phyloP scores from a whole-genome alignment of 2,888 invertebrate genomes.

The Lasioglossum malachurum region DNA sequence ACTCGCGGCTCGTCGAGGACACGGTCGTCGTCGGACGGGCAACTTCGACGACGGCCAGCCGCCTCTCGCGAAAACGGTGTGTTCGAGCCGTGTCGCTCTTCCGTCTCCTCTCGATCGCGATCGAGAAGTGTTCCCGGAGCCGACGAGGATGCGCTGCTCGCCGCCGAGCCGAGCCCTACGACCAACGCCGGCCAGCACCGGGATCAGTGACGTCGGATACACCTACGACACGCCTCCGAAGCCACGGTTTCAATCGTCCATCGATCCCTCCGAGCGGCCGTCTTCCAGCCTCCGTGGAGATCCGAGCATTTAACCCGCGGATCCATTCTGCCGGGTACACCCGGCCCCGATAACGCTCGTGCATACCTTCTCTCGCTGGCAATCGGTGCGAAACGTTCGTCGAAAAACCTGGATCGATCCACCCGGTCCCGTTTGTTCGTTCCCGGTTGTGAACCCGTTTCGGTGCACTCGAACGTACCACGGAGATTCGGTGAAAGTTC shows the following conservation, averaged over 20 bases:
- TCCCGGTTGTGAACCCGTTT: slow-evolving; percentile 8
- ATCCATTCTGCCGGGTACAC: background rate
- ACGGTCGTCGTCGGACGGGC: slow-evolving; percentile 58
- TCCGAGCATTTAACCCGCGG: slow-evolving; percentile 5
- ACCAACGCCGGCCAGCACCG: slow-evolving; percentile 27
- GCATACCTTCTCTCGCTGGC: background rate
- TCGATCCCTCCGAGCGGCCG: slow-evolving; percentile 20
- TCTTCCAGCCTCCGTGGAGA: background rate
- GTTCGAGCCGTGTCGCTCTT: background rate
- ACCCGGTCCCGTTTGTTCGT: background rate
- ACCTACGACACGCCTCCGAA: slow-evolving; percentile 49
- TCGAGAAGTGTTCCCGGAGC: background rate
- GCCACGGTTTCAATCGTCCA: slow-evolving; percentile 21
- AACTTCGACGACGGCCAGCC: slow-evolving; percentile 50
- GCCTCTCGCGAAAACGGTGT: slow-evolving; percentile 1
- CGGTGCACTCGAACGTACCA: background rate
- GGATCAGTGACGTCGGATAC: slow-evolving; percentile 61
- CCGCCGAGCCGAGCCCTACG: slow-evolving; percentile 30
- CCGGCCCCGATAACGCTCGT: background rate
- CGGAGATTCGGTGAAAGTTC: slow-evolving; percentile 8
- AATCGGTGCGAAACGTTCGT: slow-evolving; percentile 18
- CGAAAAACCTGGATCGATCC: background rate
- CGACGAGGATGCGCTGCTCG: slow-evolving; percentile 23
- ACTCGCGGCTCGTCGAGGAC: slow-evolving; percentile 45
- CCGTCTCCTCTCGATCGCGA: background rate